Conservation (phyloP, 2,888 invertebrate species). For the Globia sparganii region DNA sequence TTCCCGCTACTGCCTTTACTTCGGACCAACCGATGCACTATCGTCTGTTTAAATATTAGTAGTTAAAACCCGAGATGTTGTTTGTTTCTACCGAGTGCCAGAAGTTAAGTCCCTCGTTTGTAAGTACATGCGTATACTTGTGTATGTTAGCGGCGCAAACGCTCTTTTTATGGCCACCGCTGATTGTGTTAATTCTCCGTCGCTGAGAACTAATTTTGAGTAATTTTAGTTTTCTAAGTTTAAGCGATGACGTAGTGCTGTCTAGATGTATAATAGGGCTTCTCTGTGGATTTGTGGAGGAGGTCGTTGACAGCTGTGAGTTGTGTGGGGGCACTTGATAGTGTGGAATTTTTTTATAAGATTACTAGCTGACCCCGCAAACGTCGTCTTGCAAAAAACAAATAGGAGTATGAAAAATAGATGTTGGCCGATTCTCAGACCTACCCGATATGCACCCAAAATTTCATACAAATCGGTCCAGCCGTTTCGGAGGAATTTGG, state of each 20-base stretch:
- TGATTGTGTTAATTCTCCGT: slow-evolving; percentile 60
- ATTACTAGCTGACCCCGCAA: no score
- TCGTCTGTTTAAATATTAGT: slow-evolving; percentile 81
- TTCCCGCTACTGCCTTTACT: slow-evolving; percentile 46
- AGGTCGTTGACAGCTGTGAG: slow-evolving; percentile 10
- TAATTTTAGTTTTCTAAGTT: slow-evolving; percentile 41
- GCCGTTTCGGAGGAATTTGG: no score
- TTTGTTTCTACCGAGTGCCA: slow-evolving; percentile 77
- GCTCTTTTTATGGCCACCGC: slow-evolving; percentile 56
- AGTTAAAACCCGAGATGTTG: slow-evolving; percentile 78
- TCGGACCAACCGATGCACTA: slow-evolving; percentile 56
- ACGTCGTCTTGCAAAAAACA: no score
- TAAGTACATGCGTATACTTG: slow-evolving; percentile 69
- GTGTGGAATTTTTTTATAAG: background rate
- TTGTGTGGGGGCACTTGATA: background rate
- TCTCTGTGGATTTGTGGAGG: slow-evolving; percentile 27
- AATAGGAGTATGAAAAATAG: no score
- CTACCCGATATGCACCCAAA: no score
- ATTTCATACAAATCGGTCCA: no score
- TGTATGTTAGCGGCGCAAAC: slow-evolving; percentile 58
- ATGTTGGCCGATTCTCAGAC: no score
- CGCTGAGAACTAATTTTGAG: slow-evolving; percentile 49
- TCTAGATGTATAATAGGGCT: slow-evolving; percentile 22
- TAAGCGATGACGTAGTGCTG: slow-evolving; percentile 38
- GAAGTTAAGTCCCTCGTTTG: slow-evolving; percentile 74